These are phyloP conservation scores for Rhimphoctona megacephalus DNA, from an alignment of 2,888 invertebrate species.

Conservation along the genomic window DNA sequence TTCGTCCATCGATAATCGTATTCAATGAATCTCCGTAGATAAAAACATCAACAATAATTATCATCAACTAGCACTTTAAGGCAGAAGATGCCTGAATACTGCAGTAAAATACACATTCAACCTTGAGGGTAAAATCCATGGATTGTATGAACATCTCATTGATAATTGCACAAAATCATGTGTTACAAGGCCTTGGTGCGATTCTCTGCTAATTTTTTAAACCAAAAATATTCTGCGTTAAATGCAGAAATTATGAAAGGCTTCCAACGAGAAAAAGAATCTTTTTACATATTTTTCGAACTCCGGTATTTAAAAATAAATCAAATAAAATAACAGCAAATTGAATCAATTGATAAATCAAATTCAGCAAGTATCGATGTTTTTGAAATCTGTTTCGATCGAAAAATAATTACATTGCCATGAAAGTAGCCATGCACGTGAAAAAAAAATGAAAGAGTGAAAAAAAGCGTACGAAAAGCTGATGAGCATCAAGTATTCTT, in stretches of 20 bases:
- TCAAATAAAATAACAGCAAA: background rate
- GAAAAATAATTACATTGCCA: background rate
- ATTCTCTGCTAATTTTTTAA: constrained; percentile 1
- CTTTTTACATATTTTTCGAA: background rate
- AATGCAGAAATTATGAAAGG: background rate
- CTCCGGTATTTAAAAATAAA: background rate
- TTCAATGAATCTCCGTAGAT: background rate
- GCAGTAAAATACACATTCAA: background rate
- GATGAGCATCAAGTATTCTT: constrained; percentile 9
- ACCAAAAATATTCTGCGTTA: background rate
- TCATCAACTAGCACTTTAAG: constrained; percentile 11
- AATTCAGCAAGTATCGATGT: background rate
- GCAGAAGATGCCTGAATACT: constrained; percentile 3
- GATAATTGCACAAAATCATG: constrained; percentile 11
- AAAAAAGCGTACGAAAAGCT: background rate
- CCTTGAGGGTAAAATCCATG: constrained; percentile 37
- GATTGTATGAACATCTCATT: constrained; percentile 21
- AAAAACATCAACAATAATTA: constrained; percentile 28
- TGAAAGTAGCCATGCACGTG: background rate
- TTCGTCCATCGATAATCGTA: background rate
- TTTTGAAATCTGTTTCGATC: background rate
- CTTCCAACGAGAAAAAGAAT: background rate
- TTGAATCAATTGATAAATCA: background rate
- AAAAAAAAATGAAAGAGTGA: background rate
- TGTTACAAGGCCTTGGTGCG: background rate